Conservation (phyloP, 2,797 vertebrate species). For the Tenualosa thibaudeaui region DNA sequence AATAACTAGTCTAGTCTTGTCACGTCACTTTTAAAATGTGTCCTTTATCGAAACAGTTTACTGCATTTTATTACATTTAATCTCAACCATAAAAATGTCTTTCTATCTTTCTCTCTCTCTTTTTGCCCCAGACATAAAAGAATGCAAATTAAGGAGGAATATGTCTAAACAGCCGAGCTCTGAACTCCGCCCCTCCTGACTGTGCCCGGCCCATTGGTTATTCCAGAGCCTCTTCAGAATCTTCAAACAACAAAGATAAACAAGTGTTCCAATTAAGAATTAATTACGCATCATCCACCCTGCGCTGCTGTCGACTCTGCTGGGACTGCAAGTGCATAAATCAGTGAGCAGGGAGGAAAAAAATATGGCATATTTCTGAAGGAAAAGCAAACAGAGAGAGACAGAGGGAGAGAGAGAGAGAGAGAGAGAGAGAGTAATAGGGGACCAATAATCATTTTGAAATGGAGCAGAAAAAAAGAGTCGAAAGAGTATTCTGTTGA, state of each 20-base stretch:
- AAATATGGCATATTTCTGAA: not conserved
- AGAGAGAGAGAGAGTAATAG: conserved; percentile 11
- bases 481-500: conserved; percentile 22
- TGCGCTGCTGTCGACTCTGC: conserved; percentile 49
- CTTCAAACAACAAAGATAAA: conserved; percentile 71
- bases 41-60: conserved; percentile 10
- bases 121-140: not conserved
- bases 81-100: not conserved
- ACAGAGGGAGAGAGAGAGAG: not conserved
- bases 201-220: conserved; percentile 50
- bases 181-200: conserved; percentile 37
- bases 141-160: conserved; percentile 12
- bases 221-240: conserved; percentile 54
- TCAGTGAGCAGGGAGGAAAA: conserved; percentile 2
- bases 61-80: conserved; percentile 6
- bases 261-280: conserved; percentile 74
- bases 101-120: not conserved
- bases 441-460: not conserved
- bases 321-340: conserved; percentile 41
- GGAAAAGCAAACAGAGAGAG: not conserved
- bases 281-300: conserved; percentile 62
- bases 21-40: not conserved
- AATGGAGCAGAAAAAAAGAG: conserved; percentile 20
- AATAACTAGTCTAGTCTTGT: not conserved
- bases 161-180: conserved; percentile 26